phyloP scores from a whole-genome alignment of 2,113 vertebrate species.

The Helogale parvula region DNA sequence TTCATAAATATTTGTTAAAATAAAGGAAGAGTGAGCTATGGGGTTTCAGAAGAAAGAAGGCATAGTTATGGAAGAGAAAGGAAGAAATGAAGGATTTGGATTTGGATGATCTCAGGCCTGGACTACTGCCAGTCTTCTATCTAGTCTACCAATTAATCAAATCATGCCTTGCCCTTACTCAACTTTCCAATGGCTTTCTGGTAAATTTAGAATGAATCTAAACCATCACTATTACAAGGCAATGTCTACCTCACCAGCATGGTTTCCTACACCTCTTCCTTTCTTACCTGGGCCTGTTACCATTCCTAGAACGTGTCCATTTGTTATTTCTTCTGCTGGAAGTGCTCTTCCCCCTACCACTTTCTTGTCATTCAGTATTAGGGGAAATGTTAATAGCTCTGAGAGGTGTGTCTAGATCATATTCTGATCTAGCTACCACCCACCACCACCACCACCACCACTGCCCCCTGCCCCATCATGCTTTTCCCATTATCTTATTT shows the following conservation, averaged over 20 bases:
- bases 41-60: conserved; percentile 44
- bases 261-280: neutral
- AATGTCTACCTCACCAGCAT: neutral
- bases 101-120: neutral
- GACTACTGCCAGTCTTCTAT: neutral
- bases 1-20: conserved; percentile 70
- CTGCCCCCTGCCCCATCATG: fast-evolving
- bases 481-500: neutral
- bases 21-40: conserved; percentile 47
- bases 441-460: neutral
- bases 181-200: neutral
- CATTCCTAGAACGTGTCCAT: neutral
- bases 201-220: neutral
- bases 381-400: neutral
- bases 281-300: neutral
- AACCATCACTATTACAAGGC: neutral
- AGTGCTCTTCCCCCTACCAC: neutral
- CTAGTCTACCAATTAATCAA: neutral
- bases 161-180: neutral
- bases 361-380: neutral
- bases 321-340: neutral
- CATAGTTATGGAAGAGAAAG: neutral
- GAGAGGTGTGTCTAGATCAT: neutral
- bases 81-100: neutral
- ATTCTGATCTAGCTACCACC: neutral